phyloP scores from a whole-genome alignment of 2,797 vertebrate genomes.

The Mionectes olivaceus region DNA sequence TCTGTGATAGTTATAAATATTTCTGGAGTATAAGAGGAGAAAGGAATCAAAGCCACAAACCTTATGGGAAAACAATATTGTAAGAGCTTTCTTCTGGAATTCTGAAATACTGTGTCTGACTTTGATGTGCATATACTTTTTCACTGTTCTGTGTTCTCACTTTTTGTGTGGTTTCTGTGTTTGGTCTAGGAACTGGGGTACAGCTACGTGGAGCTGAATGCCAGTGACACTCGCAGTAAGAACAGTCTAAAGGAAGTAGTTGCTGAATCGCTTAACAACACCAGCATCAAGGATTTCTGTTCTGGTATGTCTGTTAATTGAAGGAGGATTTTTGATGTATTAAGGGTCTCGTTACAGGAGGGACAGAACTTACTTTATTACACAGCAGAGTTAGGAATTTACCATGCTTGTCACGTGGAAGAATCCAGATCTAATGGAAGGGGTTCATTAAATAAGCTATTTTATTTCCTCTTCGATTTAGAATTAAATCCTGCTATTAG shows the following conservation, averaged over 20 bases:
- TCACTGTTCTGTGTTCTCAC: not conserved
- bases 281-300: constrained; percentile 94
- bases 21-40: not conserved
- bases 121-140: not conserved
- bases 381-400: not conserved
- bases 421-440: accelerated
- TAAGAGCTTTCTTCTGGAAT: not conserved
- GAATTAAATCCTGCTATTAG: not conserved
- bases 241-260: constrained; percentile 91
- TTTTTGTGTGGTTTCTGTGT: constrained; percentile 1
- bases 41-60: not conserved
- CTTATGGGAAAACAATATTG: not conserved
- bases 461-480: not conserved
- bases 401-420: not conserved
- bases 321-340: not conserved
- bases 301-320: constrained; percentile 79
- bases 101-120: not conserved
- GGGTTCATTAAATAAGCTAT: not conserved
- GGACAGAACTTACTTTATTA: not conserved
- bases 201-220: constrained; percentile 96
- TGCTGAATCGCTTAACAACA: constrained; percentile 94
- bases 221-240: constrained; percentile 95
- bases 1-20: not conserved
- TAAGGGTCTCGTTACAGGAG: not conserved
- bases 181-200: constrained; percentile 89